Evolutionary conservation across 2,888 invertebrate genomes (phyloP), one percentile per base, ranked within the genome.

Genomic region (Stenurella melanura): DNA sequence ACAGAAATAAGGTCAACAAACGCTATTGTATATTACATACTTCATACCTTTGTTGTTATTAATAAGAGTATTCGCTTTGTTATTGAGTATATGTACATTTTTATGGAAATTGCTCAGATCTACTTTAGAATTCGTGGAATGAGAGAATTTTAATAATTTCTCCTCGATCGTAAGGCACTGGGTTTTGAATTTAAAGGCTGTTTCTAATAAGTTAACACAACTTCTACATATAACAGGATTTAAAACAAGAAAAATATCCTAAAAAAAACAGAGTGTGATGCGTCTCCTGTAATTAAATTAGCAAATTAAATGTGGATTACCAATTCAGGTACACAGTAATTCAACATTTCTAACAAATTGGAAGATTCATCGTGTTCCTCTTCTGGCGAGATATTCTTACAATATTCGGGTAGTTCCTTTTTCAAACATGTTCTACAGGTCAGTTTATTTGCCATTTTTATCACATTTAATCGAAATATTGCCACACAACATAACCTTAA

Each of bases 131-230:
- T 50, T 72, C n/a, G 9, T 64, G 19, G 54, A 50, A 54, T 75
- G 56, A 6, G 70, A 76, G 18, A 19, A 64, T 38, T 74, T 73
- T 26, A 71, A 54, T 11, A 72, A 69, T 34, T 75, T 80, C 30
- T 73, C 74, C 61, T 80, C 73, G 56, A 77, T 76, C 66, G 73
- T 73, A 72, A 80, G 75, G 78, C 80, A 80, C 76, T 77, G 77
- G 26, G 67, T 79, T 80, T 82, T 83, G 56, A 83, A 83, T 63
- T 78, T 78, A 63, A 79, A 83, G 5, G 78, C 78, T 12, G 68
- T 71, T 70, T 79, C 77, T 3, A 83, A 57, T 3, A 67, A 19
- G 42, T 78, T 66, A 5, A 80, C 66, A 61, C 83, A 83, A 56
- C 42, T 50, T n/a, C 58, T 42, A 70, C 83, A 83, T 56, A 83